Evolutionary conservation across 2,888 invertebrate species (phyloP), one percentile per base, ranked within the genome.

Genomic region (Parasteatoda lunata): DNA sequence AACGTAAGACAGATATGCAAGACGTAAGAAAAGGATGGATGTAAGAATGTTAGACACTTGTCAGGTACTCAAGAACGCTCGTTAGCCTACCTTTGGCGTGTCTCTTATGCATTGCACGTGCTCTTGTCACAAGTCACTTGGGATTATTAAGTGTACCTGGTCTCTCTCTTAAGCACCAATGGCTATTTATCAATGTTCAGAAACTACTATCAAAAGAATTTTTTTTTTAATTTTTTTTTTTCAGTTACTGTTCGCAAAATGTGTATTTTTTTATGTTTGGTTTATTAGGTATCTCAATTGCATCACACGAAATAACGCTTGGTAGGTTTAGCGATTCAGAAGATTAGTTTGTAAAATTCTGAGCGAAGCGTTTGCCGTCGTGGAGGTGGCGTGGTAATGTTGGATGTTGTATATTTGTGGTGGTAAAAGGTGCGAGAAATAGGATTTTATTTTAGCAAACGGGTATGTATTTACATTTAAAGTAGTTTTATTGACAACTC

Each of bases 81-180:
- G 85, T 86, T 86, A 80, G 77, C 69, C 52, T 30, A 30, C 30
- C 30, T 30, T 30, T 30, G 30, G 49, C 65, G n/a, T 77, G 71
- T 77, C 85, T 80, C 76, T 75, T 54, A 81, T 77, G 76, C 77
- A 47, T 51, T 66, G 65, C 80, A 80, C 80, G 80, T 80, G 80
- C 71, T 80, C 77, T 84, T 84, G 76, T 75, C 85, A 79, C 64
- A 70, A 59, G 84, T 79, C 84, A 80, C 76, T 51, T n/a, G 66
- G 30, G 85, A 86, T 86, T 86, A 86, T 75, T 79, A 85, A 85
- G 79, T 80, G 65, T 71, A 80, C 85, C 79, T 80, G 85, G 66
- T 52, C 85, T 65, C 64, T 66, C 68, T 66, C n/a, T 49, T 76
- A 80, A 80, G 80, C 85, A 70, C 59, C 72, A 65, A 72, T 13